Evolutionary conservation across 2,113 vertebrate species (phyloP).

Genomic region (Brienomyrus brachyistius): DNA sequence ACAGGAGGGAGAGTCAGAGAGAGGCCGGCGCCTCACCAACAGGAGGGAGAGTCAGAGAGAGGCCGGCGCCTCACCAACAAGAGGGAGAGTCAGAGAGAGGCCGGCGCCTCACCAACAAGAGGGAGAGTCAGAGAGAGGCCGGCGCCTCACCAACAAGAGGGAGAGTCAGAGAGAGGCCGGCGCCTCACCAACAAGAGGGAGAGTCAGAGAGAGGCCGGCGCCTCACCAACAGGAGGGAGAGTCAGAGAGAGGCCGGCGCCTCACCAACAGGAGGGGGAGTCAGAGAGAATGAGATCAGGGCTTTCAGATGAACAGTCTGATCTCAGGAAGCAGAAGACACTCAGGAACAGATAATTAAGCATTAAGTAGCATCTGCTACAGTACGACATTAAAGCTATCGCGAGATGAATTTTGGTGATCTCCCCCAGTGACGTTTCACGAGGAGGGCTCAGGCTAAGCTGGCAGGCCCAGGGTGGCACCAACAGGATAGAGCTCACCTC

Average conservation of each 20-base stretch:
- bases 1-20: too few species aligned
- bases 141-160: not conserved
- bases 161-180: not conserved
- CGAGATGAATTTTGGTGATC: not conserved
- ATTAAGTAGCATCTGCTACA: not conserved
- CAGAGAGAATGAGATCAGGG: not conserved
- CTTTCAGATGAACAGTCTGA: not conserved
- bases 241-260: too few species aligned
- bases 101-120: not conserved
- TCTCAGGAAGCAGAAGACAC: not conserved
- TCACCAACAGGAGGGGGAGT: too few species aligned
- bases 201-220: too few species aligned
- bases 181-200: too few species aligned
- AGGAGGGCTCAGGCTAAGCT: not conserved
- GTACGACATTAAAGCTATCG: not conserved
- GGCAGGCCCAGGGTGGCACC: not conserved
- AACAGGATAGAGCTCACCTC: constrained; percentile 60
- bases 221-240: too few species aligned
- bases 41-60: too few species aligned
- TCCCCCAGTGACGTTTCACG: not conserved
- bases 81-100: not conserved
- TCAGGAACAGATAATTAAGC: not conserved
- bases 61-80: not conserved
- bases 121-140: not conserved
- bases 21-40: too few species aligned